Base-by-base conservation (phyloP, 1,140 invertebrate species). In the Bombus turneri region DNA sequence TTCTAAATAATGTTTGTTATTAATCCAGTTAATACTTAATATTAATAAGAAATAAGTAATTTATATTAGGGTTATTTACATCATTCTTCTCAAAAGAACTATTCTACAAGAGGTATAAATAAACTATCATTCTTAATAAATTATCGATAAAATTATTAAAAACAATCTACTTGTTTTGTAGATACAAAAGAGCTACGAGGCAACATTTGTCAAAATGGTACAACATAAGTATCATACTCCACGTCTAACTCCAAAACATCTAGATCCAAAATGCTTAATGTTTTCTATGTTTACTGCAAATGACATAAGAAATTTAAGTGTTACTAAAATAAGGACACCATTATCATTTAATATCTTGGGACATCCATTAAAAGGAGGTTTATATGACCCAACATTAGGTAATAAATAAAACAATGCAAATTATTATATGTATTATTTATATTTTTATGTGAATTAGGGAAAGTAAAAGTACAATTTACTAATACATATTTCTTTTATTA, bases 221-320 rank as follows among this genome's bases (percentile, higher is more conserved):
- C 72, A 57, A 25, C 9, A 80, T 15, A 86, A 69, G 37, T 85
- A 84, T 71, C 59, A 59, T 22, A 43, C 22, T 22, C 22, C 72
- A 13, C 84, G 78, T 74, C 53, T 82, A 64, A 83, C 87, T 22
- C 89, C 90, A 12, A 94, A 91, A 80, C 94, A 95, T 91, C 89
- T 96, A 8, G 95, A 96, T 82, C 95, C 96, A 3, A 94, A 95
- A n/a, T 94, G 95, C 62, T 86, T 97, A 47, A 95, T 95, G 81
- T 98, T 98, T 92, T 96, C 96, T 1, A 94, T 98, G 74, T 98
- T 98, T 91, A 97, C 96, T 28, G 94, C 96, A 68, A 96, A 98
- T 79, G 98, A 99, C 93, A 97, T 99, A n/a, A 96, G 96, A 91
- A 97, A 97, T 90, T 94, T 99, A 6, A 98, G 98, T 95, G 98